A percentile compares a stretch with the other conserved stretches of the same genome.
Conservation (phyloP, 2,888 invertebrate species). For the Pseudococcus viburni region DNA sequence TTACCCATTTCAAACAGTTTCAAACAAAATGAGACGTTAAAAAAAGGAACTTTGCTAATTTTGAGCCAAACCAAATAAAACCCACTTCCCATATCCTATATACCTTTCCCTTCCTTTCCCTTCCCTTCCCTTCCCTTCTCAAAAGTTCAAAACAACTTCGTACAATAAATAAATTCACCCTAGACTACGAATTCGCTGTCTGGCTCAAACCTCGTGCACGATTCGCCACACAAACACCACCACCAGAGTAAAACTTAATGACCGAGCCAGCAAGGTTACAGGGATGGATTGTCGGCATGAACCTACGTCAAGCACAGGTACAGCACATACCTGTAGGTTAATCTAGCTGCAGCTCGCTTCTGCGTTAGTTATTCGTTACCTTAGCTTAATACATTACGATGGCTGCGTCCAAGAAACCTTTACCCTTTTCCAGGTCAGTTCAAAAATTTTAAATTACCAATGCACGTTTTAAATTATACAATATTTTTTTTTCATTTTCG, state of each 20-base stretch:
- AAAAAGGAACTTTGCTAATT: no score
- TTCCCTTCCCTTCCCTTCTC: not conserved
- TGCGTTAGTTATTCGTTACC: slow-evolving; percentile 31
- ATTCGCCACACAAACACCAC: not conserved
- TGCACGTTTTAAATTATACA: not conserved
- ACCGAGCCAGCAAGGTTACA: slow-evolving; percentile 1
- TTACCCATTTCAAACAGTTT: no score
- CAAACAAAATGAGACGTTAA: no score
- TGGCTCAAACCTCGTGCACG: not conserved
- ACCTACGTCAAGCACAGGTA: slow-evolving; percentile 9
- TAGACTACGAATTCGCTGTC: not conserved
- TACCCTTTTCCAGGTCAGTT: slow-evolving; percentile 61
- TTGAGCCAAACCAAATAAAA: no score
- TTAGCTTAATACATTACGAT: not conserved
- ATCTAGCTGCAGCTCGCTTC: slow-evolving; percentile 17
- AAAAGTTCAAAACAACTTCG: not conserved
- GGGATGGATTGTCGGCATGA: not conserved
- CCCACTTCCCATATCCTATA: no score
- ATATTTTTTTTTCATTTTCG: not conserved
- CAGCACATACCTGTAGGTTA: slow-evolving; percentile 37
- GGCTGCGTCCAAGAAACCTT: slow-evolving; percentile 54
- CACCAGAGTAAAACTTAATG: not conserved
- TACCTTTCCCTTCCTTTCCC: not conserved
- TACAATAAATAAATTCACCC: not conserved
- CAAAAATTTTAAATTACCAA: not conserved